Evolutionary conservation across 2,113 vertebrate genomes (phyloP).

Genomic region (Deroptyus accipitrinus): DNA sequence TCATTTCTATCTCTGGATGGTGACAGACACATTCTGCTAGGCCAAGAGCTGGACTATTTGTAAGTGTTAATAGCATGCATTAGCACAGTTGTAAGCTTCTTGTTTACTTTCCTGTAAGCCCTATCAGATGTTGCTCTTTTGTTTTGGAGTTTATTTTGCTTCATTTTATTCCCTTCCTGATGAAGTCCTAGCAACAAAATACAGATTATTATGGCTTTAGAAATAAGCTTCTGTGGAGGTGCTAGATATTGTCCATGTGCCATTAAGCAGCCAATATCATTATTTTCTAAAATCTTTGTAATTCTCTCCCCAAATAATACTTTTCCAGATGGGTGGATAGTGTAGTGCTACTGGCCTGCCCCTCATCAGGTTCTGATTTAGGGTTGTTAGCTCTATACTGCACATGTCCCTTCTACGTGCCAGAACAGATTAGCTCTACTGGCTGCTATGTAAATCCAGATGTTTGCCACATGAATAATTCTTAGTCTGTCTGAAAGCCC

Average conservation of each 20-base stretch:
- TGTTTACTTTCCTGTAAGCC: background rate
- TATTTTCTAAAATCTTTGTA: background rate
- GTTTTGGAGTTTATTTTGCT: background rate
- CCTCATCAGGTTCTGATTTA: background rate
- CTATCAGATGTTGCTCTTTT: background rate
- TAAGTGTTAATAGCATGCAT: background rate
- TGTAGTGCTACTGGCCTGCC: background rate
- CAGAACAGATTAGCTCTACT: slow-evolving; percentile 1
- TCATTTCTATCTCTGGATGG: background rate
- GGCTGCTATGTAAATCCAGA: background rate
- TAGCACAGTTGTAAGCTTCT: background rate
- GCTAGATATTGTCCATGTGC: background rate
- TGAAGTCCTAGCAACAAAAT: background rate
- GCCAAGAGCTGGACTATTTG: background rate
- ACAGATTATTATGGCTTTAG: background rate
- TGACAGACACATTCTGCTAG: background rate
- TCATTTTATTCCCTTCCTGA: background rate
- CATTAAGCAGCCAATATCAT: background rate
- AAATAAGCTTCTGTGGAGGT: background rate
- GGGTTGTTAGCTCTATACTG: background rate
- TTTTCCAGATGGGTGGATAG: background rate
- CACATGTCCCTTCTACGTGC: background rate
- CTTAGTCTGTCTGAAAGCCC: background rate
- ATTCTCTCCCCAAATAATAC: background rate
- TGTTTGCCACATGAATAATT: slow-evolving; percentile 35